These are phyloP conservation scores for Mormyrops attenuatus DNA, from an alignment of 2,797 vertebrate species.

Conservation along the genomic window DNA sequence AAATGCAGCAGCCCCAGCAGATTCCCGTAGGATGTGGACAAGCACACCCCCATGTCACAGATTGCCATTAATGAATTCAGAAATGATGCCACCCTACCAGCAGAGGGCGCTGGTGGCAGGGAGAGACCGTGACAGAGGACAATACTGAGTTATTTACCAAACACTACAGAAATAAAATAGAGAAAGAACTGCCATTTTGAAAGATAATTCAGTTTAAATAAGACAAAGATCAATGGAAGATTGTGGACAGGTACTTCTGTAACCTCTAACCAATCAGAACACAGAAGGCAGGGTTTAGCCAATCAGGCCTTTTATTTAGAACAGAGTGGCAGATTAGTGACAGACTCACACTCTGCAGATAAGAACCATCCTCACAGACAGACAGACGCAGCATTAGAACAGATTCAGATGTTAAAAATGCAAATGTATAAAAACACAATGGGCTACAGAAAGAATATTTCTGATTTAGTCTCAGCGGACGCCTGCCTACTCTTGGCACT, in stretches of 20 bases:
- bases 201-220: neutral
- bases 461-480: conserved; percentile 17
- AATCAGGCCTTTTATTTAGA: conserved; percentile 73
- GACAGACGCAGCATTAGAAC: conserved; percentile 65
- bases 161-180: neutral
- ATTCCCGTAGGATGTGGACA: neutral
- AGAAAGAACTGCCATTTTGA: neutral
- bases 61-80: neutral
- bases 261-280: conserved; percentile 29
- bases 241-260: neutral
- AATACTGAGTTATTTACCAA: neutral
- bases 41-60: neutral
- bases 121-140: neutral
- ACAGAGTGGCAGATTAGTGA: conserved; percentile 81
- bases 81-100: conserved; percentile 5
- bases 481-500: conserved; percentile 59
- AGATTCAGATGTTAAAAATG: conserved; percentile 74
- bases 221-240: neutral
- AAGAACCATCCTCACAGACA: conserved; percentile 60
- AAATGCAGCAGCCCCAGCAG: neutral
- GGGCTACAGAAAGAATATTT: conserved; percentile 68
- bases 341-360: conserved; percentile 61
- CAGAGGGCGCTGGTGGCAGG: neutral
- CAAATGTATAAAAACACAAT: conserved; percentile 79
- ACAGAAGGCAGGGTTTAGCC: conserved; percentile 52